phyloP scores from a whole-genome alignment of 1,140 invertebrate genomes.

The Helicorthomorpha holstii region DNA sequence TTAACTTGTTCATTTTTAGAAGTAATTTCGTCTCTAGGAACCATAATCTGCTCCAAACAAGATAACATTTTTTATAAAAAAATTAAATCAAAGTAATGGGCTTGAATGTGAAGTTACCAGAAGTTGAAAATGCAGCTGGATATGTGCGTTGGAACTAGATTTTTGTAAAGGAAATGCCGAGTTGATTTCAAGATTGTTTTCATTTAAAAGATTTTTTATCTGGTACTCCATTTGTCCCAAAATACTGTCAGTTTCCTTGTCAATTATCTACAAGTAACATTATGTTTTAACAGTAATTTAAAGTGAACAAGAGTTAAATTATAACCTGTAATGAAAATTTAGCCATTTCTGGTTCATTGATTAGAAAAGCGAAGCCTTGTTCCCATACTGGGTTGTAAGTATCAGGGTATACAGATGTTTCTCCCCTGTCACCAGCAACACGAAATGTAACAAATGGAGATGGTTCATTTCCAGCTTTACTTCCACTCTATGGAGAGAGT shows the following conservation, averaged over 20 bases:
- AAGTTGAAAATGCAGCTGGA: not conserved
- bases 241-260: not conserved
- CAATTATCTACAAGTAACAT: not conserved
- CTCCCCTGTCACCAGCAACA: not conserved
- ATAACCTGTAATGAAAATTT: not conserved
- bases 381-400: not conserved
- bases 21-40: not conserved
- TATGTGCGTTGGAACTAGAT: not conserved
- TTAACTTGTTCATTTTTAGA: not conserved
- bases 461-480: not conserved
- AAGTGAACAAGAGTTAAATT: not conserved
- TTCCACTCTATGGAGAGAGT: not conserved
- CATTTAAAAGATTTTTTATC: not conserved
- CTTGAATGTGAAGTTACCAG: not conserved
- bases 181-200: not conserved
- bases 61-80: not conserved
- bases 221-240: not conserved
- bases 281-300: not conserved
- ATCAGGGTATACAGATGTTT: not conserved
- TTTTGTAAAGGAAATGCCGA: not conserved
- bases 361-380: not conserved
- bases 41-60: not conserved
- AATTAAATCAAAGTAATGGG: not conserved
- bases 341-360: not conserved
- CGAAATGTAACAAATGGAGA: not conserved